Base-by-base conservation (phyloP, 1,140 invertebrate species). In the Drosophila persimilis region DNA sequence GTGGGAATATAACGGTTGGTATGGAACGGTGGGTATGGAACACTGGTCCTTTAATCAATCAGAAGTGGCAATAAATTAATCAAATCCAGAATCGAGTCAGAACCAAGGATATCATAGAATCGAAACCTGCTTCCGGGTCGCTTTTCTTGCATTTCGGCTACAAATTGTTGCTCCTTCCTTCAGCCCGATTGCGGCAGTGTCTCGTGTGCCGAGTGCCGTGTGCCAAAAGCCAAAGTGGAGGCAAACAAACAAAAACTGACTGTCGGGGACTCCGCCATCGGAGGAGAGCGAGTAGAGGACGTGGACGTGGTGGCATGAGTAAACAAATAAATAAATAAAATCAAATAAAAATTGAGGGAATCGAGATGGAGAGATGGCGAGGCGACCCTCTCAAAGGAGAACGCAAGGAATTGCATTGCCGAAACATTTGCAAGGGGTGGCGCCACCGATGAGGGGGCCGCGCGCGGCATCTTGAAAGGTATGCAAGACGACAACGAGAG, bases 321-420 rank as follows among this genome's bases (percentile, higher is more conserved):
- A 70, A 67, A 69, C 57, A 69, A 69, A 69, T 57, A 70, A 70
- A 70, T 57, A 69, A 55, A 66, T 55, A 69, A 67, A 69, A 69
- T 56, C 62, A 56, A 69, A 69, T 69, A 66, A 67, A 67, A 69
- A 43, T 67, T 52, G 62, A 20, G 45, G 31, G n/a, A 22, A 54
- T 20, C 17, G 17, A 47, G 17, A 58, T 9, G 15, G 56, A 15
- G 17, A n/a, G 9, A 26, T 11, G 35, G 20, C 20, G 3, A 8
- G 31, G 39, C 9, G 35, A 41, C 20, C 45, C 17, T 11, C 45
- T 47, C 45, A 47, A 47, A 47, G 9, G 45, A 35, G 45, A 35
- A 15, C 31, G 50, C 7, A 9, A 20, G 50, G 15, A 15, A 31
- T 8, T 51, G 29, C 50, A 52, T 4, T 64, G 59, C 31, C 62